Evolutionary conservation across 2,888 invertebrate species (phyloP), one percentile per base, ranked within the genome.

Genomic region (Caenorhabditis japonica): DNA sequence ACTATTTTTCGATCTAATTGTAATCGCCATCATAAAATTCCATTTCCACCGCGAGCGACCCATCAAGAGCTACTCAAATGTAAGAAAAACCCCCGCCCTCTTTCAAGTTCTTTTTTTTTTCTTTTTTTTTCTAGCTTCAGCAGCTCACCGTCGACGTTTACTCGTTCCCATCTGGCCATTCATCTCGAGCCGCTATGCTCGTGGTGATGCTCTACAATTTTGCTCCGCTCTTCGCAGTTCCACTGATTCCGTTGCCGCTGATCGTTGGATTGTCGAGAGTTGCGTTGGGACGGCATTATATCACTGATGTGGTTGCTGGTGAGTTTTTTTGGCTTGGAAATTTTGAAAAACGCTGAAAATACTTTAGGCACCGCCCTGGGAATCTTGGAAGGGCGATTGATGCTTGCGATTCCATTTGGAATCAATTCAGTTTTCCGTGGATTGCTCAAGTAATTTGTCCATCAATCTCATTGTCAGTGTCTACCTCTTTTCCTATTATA

Each of bases 161-260:
- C 88, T 92, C 93, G 49, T 97, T 97, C 88, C 97, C 97, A 12
- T 97, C 96, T 0, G 96, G 96, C 0, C 97, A 97, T 88, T 92
- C 94, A 0, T 94, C 95, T 25, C 90, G 97, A 80, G 92, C 94
- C 0, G 91, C 92, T 4, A 91, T 93, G 87, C 90, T 96, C 21
- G 90, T 92, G 3, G 91, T 92, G 17, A 41, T 87, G 15, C 43
- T 68, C 83, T 58, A 59, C 33, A 68, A 53, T 19, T 58, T 34
- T 17, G 17, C 44, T 15, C 68, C 59, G 1, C 8, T 30, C 4
- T 39, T 1, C 8, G 36, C 56, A 8, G 34, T 51, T 39, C 41
- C 49, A 12, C 49, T 74, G n/a, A 56, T 56, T 27, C 58, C 53
- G 3, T 13, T 81, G 13, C 83, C 80, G 81, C 92, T 55, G 91